Conservation (phyloP, 2,113 vertebrate species). For the Tyrannus savana region DNA sequence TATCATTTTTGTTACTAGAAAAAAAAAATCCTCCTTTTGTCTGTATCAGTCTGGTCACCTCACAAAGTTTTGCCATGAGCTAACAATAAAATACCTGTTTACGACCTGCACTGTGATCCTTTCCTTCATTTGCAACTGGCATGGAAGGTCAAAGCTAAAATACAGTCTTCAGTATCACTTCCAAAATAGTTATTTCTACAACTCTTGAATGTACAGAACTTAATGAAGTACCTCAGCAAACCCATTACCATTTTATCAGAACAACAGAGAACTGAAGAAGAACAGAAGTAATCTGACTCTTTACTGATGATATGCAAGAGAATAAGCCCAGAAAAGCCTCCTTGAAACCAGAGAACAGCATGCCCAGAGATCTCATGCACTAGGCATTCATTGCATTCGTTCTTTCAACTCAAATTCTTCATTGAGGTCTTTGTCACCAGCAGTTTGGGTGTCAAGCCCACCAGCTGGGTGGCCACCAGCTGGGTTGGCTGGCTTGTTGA, state of each 20-base stretch:
- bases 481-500: not conserved
- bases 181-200: not conserved
- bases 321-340: not conserved
- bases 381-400: rapidly evolving
- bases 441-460: not conserved
- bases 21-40: not conserved
- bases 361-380: not conserved
- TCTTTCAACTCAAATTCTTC: not conserved
- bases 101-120: not conserved
- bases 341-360: not conserved
- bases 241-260: not conserved
- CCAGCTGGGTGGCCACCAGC: not conserved
- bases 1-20: not conserved
- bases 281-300: not conserved
- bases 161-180: not conserved
- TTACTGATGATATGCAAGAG: not conserved
- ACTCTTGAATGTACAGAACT: not conserved
- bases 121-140: not conserved
- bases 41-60: not conserved
- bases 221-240: not conserved
- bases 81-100: not conserved
- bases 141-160: not conserved
- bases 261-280: not conserved
- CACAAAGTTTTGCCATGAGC: not conserved
- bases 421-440: not conserved